Conservation (phyloP, 2,797 vertebrate species). For the Aselliscus stoliczkanus region DNA sequence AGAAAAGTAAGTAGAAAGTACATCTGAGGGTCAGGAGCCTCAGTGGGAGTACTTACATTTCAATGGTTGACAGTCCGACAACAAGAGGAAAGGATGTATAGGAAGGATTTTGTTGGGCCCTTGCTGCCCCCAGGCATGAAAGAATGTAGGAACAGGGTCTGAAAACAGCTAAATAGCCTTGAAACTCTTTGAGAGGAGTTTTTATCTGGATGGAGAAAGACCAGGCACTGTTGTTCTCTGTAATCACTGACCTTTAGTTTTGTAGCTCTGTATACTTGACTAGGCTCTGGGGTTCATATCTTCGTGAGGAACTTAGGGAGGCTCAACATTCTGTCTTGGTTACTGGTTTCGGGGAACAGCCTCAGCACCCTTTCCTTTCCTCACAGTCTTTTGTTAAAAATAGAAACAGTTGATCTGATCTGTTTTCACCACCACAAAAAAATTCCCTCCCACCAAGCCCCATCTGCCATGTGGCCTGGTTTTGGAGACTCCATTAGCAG, state of each 20-base stretch:
- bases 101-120: neutral
- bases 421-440: neutral
- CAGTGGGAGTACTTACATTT: neutral
- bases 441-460: neutral
- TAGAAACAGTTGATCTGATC: neutral
- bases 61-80: neutral
- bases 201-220: neutral
- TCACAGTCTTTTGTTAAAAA: neutral
- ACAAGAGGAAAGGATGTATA: neutral
- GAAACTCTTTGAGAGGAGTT: neutral
- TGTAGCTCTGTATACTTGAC: neutral
- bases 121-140: neutral
- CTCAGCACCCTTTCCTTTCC: neutral
- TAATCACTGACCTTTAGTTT: neutral
- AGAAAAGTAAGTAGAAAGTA: neutral
- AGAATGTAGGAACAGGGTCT: neutral
- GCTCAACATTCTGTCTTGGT: neutral
- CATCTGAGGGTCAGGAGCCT: no score
- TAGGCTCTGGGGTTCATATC: neutral
- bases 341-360: neutral
- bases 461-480: neutral
- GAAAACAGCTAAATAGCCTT: neutral
- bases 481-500: neutral
- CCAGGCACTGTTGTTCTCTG: neutral
- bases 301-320: neutral